Conservation (phyloP, 2,113 vertebrate genomes). For the Perca schrenkii region DNA sequence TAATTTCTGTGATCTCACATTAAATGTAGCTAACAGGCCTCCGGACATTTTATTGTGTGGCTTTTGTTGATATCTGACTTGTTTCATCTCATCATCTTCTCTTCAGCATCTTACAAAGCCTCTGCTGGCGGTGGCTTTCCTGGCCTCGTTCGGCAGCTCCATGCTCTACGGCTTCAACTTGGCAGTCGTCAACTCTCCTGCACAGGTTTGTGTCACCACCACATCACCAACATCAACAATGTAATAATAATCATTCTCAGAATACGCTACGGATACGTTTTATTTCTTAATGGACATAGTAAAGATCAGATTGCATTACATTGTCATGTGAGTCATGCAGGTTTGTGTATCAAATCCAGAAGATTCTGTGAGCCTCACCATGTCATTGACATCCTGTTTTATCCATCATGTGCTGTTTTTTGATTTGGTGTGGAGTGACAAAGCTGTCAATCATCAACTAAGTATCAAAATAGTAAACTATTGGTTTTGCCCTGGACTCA, state of each 20-base stretch:
- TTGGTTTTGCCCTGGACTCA: no score
- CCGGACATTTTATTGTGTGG: neutral
- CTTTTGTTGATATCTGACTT: neutral
- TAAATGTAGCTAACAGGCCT: neutral
- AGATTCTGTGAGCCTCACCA: conserved; percentile 3
- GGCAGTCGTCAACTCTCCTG: conserved; percentile 91
- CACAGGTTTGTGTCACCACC: conserved; percentile 81
- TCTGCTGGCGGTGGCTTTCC: conserved; percentile 86
- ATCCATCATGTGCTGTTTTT: conserved; percentile 29
- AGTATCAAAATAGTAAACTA: no score
- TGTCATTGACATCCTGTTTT: conserved; percentile 51
- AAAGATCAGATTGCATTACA: neutral
- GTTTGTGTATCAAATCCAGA: conserved; percentile 36
- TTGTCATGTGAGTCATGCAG: conserved; percentile 58
- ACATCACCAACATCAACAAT: conserved; percentile 33
- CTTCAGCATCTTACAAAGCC: conserved; percentile 86
- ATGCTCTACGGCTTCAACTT: conserved; percentile 93
- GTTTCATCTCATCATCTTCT: conserved; percentile 11
- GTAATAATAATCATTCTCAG: neutral
- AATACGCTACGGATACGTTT: neutral
- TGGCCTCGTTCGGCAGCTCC: conserved; percentile 92
- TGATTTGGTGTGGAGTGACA: no score
- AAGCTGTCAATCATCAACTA: no score
- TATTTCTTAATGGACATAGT: neutral
- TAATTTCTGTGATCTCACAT: neutral